These are phyloP conservation scores for Pseudomyrmex flavicornis DNA, from an alignment of 1,140 invertebrate genomes.

Conservation along the genomic window DNA sequence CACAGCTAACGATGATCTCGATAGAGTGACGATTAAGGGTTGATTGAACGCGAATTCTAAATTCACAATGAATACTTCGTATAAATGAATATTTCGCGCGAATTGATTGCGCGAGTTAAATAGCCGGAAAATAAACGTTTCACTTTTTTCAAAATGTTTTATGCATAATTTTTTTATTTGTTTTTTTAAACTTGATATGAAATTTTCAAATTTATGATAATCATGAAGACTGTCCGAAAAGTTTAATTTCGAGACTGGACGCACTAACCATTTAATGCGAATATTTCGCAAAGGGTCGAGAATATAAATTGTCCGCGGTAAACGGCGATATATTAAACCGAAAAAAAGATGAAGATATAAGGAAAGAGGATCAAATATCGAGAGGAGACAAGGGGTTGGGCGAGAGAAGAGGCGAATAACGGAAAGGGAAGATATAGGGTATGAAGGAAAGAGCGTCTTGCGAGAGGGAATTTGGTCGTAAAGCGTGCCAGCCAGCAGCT, in stretches of 20 bases:
- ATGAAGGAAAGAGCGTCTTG: conserved; percentile 49
- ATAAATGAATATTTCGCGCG: neutral
- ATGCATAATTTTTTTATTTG: no score
- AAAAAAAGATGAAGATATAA: conserved; percentile 54
- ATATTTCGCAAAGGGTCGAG: conserved; percentile 10
- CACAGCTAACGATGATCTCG: conserved; percentile 16
- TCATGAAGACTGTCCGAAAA: neutral
- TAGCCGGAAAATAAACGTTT: neutral
- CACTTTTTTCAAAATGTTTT: neutral
- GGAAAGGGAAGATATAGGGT: conserved; percentile 51
- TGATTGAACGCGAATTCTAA: neutral
- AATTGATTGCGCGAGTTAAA: neutral
- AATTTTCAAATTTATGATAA: neutral
- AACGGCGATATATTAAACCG: conserved; percentile 51
- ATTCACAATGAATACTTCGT: neutral
- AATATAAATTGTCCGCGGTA: conserved; percentile 26
- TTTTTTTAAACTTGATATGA: no score
- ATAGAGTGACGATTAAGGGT: neutral
- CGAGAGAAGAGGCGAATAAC: conserved; percentile 7
- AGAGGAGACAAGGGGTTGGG: neutral
- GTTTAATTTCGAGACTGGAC: neutral
- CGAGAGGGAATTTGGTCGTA: conserved; percentile 49
- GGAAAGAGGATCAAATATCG: conserved; percentile 52
- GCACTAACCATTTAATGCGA: neutral
- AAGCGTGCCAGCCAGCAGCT: conserved; percentile 73